Conservation (phyloP, 2,888 invertebrate species). For the Notocelia uddmanniana region DNA sequence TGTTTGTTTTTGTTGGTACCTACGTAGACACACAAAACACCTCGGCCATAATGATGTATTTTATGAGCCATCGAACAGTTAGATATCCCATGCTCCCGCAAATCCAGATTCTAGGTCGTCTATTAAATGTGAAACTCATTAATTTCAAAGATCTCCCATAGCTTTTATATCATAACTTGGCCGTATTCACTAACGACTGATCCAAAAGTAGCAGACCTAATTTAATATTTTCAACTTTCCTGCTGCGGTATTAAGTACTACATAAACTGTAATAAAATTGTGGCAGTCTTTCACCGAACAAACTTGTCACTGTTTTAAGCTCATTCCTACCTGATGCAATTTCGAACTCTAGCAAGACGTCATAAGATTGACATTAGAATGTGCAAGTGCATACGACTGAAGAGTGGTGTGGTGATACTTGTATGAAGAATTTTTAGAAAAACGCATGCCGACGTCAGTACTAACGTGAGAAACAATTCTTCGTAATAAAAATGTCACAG, state of each 20-base stretch:
- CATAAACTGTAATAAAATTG: background rate
- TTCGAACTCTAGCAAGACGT: background rate
- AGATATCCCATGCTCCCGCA: background rate
- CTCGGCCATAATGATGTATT: background rate
- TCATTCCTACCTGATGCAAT: background rate
- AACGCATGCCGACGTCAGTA: slow-evolving; percentile 35
- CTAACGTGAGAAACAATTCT: slow-evolving; percentile 77
- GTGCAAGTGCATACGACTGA: slow-evolving; percentile 5
- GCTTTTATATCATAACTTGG: slow-evolving; percentile 14
- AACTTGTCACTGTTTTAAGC: background rate
- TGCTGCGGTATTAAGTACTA: background rate
- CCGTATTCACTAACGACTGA: background rate
- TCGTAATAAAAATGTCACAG: slow-evolving; percentile 75
- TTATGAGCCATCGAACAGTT: slow-evolving; percentile 1
- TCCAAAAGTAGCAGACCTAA: background rate
- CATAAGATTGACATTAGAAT: background rate
- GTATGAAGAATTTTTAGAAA: slow-evolving; percentile 12
- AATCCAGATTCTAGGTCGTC: slow-evolving; percentile 19
- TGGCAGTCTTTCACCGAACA: slow-evolving; percentile 4
- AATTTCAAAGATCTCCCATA: slow-evolving; percentile 19
- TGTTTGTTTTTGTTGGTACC: too few species aligned
- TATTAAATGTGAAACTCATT: slow-evolving; percentile 16
- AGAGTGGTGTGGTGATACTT: slow-evolving; percentile 9
- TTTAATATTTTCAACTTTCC: background rate
- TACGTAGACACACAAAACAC: too few species aligned